These are phyloP conservation scores for Athetis lepigone DNA, from an alignment of 2,888 invertebrate genomes.

Conservation along the genomic window DNA sequence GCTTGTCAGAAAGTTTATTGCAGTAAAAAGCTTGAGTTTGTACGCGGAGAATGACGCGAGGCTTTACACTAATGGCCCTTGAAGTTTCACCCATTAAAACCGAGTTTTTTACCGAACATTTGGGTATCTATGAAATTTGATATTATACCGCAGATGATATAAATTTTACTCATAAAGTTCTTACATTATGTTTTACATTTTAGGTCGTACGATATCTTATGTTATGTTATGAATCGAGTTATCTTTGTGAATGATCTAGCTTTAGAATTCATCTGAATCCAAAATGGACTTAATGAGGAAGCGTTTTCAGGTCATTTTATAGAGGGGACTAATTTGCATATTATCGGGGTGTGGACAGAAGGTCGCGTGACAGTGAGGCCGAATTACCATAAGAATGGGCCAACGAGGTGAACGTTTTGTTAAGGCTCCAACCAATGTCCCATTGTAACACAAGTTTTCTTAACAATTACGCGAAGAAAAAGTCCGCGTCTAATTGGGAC, in stretches of 20 bases:
- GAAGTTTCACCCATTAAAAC: slow-evolving; percentile 82
- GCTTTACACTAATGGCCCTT: slow-evolving; percentile 84
- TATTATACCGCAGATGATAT: slow-evolving; percentile 48
- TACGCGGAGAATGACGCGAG: slow-evolving; percentile 83
- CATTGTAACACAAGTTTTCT: slow-evolving; percentile 78
- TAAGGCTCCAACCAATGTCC: slow-evolving; percentile 80
- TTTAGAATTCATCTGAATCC: slow-evolving; percentile 73
- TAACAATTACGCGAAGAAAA: slow-evolving; percentile 75
- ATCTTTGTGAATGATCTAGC: slow-evolving; percentile 56
- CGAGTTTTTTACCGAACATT: slow-evolving; percentile 72
- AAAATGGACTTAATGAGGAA: slow-evolving; percentile 81
- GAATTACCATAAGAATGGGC: slow-evolving; percentile 88
- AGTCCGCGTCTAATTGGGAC: slow-evolving; percentile 61
- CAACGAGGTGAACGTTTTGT: slow-evolving; percentile 86
- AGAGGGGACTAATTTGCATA: slow-evolving; percentile 86
- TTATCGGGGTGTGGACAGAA: slow-evolving; percentile 89
- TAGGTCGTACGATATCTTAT: slow-evolving; percentile 38
- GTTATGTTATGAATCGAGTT: slow-evolving; percentile 26
- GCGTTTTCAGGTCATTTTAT: slow-evolving; percentile 86
- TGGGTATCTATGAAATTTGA: slow-evolving; percentile 67
- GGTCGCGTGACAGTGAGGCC: slow-evolving; percentile 85
- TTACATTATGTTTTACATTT: slow-evolving; percentile 17
- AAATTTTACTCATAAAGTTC: slow-evolving; percentile 50
- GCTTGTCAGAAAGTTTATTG: slow-evolving; percentile 88
- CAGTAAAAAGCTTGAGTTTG: slow-evolving; percentile 86